Evolutionary conservation across 2,797 vertebrate genomes (phyloP), one percentile per base, ranked within the genome.

Genomic region (Epinephelus awoara): DNA sequence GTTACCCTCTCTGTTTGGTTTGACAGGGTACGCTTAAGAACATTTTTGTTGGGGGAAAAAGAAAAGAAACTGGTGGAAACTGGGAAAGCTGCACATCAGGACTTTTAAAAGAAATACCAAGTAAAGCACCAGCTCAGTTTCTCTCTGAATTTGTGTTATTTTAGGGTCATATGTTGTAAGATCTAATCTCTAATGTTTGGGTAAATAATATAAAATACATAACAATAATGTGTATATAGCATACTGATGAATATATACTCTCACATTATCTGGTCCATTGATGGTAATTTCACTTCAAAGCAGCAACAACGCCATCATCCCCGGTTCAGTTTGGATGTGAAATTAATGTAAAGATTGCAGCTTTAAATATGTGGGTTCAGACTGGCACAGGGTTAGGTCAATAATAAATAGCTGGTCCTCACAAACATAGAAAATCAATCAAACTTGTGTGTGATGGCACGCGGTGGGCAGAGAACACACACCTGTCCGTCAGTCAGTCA

Each of bases 401-500:
- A 34, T 27, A 64, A 27, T 50, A 57, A 51, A 50, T 19, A 25
- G 23, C 3, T 40, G 54, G n/a, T 7, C 25, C 17, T 27, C 3
- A 2, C 23, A 63, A 69, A 47, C 47, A 23, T 0, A 25, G 5
- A 29, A 27, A 23, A 51, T 50, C 8, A 27, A 29, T 15, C 2
- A 18, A 15, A 66, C 13, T 6, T 13, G 85, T 42, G 65, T 63
- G 18, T 71, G 74, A 46, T 57, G 44, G 46, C 42, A 38, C 29
- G 56, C 47, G 51, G 42, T 23, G 40, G 34, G 70, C 14, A 7
- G 23, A 27, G 34, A 27, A 4, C 58, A 44, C 56, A 46, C 67
- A 52, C 62, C 59, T 49, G 67, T 83, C 82, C 18, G 6, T 78
- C 82, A 47, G 49, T 71, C 79, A 57, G 25, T 75, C 83, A 80